These are phyloP conservation scores for Margaritifera margaritifera DNA, from an alignment of 2,888 invertebrate genomes.

Conservation along the genomic window DNA sequence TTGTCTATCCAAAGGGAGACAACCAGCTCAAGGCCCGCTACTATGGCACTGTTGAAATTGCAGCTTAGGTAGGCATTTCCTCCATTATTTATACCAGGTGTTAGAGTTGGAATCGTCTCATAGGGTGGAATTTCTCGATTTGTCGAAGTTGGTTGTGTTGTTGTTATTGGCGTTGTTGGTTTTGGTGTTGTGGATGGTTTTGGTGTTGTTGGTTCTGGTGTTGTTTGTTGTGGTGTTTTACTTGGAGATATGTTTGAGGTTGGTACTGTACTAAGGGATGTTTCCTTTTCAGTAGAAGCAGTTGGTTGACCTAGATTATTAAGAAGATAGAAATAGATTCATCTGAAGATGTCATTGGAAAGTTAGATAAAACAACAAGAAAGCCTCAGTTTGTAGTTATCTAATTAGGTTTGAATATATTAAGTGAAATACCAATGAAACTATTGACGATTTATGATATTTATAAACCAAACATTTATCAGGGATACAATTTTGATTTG, in stretches of 20 bases:
- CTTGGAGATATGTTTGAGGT: constrained; percentile 25
- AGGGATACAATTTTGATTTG: too few relatives aligned
- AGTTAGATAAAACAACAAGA: too few relatives aligned
- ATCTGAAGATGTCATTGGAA: neutral
- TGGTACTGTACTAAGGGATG: constrained; percentile 16
- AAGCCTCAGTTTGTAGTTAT: too few relatives aligned
- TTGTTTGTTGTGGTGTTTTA: constrained; percentile 27
- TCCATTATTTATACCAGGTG: constrained; percentile 25
- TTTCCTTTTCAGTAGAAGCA: constrained; percentile 17
- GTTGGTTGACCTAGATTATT: constrained; percentile 1
- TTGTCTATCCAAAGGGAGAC: too few relatives aligned
- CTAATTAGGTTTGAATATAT: too few relatives aligned
- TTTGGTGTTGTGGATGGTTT: constrained; percentile 25
- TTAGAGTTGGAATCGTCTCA: constrained; percentile 24
- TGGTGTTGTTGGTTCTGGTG: constrained; percentile 23
- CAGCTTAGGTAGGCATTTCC: neutral
- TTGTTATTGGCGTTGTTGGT: too few relatives aligned
- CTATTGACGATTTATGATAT: too few relatives aligned
- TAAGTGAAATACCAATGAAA: too few relatives aligned
- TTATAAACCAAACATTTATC: too few relatives aligned
- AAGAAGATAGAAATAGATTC: neutral
- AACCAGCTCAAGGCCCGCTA: too few relatives aligned
- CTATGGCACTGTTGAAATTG: too few relatives aligned
- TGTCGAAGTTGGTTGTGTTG: constrained; percentile 28
- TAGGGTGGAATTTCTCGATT: constrained; percentile 34